Percentiles rank a stretch among this genome's conserved stretches.
Conservation (phyloP, 2,113 vertebrate species). For the Oplegnathus fasciatus region DNA sequence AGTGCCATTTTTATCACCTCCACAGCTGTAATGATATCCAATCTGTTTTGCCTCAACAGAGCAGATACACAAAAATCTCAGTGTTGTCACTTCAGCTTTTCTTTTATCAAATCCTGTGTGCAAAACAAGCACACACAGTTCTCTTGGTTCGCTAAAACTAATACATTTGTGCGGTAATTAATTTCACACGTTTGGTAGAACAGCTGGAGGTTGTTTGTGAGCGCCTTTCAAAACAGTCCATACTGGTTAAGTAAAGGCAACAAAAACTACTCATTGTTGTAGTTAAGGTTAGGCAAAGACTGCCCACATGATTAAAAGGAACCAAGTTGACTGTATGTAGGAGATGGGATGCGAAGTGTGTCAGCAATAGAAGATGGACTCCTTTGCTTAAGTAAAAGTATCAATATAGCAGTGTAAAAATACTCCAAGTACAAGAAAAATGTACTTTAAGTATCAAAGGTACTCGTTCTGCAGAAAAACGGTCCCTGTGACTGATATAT, state of each 20-base stretch:
- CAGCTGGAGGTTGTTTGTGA: not conserved
- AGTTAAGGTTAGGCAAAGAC: not conserved
- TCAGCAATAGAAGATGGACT: not conserved
- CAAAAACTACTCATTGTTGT: not conserved
- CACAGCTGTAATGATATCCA: slow-evolving; percentile 26
- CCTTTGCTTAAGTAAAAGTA: not conserved
- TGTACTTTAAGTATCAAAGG: not conserved
- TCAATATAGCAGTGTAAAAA: not conserved
- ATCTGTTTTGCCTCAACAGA: slow-evolving; percentile 40
- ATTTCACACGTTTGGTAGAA: slow-evolving; percentile 1
- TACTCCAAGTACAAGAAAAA: not conserved
- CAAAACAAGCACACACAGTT: not conserved
- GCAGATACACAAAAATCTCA: slow-evolving; percentile 5
- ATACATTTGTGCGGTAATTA: not conserved
- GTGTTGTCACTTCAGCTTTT: not conserved
- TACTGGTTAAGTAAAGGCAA: not conserved
- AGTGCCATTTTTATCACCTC: slow-evolving; percentile 28
- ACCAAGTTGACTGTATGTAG: not conserved
- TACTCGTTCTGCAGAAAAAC: not conserved
- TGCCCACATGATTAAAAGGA: not conserved
- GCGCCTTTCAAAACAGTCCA: not conserved
- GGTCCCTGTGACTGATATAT: not conserved
- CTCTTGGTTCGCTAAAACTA: not conserved
- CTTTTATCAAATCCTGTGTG: not conserved
- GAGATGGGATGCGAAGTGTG: not conserved